These are phyloP conservation scores for Phyllotis vaccarum DNA, from an alignment of 2,797 vertebrate genomes.

Conservation along the genomic window DNA sequence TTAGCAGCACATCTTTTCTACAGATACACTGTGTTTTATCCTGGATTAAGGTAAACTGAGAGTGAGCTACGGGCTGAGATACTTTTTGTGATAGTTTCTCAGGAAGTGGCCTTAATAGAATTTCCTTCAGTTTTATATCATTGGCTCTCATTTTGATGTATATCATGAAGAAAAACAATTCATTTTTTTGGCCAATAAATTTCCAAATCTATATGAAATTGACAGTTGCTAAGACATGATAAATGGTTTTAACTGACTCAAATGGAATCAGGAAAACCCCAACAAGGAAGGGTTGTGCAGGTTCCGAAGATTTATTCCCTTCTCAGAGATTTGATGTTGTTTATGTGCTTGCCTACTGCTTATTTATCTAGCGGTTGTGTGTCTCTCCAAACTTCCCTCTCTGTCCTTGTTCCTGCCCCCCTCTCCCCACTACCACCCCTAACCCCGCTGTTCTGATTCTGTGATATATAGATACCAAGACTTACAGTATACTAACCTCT, in stretches of 20 bases:
- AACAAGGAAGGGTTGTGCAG: background rate
- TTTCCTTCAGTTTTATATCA: conserved; percentile 18
- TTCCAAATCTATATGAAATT: conserved; percentile 45
- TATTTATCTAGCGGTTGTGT: background rate
- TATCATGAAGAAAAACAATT: conserved; percentile 2
- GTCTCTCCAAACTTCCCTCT: background rate
- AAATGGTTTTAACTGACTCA: conserved; percentile 42
- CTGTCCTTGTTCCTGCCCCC: background rate
- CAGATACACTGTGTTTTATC: conserved; percentile 16
- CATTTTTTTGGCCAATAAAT: conserved; percentile 52
- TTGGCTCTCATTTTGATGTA: conserved; percentile 60
- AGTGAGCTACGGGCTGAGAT: conserved; percentile 14
- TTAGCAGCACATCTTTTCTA: conserved; percentile 13
- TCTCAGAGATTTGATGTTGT: background rate
- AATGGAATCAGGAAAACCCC: background rate
- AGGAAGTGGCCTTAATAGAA: background rate
- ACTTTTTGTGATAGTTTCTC: conserved; percentile 28
- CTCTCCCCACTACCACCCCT: background rate
- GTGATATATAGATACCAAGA: background rate
- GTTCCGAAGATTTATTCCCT: background rate
- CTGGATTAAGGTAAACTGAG: conserved; percentile 46
- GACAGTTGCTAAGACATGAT: conserved; percentile 35
- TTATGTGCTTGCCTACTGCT: background rate
- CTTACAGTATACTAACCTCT: background rate
- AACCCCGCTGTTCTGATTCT: background rate